These are phyloP conservation scores for Paramisgurnus dabryanus DNA, from an alignment of 2,113 vertebrate species.

Conservation along the genomic window DNA sequence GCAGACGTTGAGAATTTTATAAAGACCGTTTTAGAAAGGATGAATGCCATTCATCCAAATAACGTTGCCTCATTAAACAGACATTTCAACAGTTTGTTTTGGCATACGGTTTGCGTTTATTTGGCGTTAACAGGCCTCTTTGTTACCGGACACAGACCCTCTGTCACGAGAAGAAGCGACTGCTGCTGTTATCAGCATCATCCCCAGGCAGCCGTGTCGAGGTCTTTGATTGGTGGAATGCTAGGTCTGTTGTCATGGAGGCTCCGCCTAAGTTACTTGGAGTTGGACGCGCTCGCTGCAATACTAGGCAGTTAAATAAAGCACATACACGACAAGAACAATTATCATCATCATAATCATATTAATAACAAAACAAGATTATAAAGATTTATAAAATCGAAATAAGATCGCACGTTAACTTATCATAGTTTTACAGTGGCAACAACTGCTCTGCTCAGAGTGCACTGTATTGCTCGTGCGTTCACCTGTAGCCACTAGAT, in stretches of 20 bases:
- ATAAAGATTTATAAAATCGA: no score
- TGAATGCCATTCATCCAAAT: not conserved
- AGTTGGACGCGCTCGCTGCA: not conserved
- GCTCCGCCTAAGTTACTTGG: slow-evolving; percentile 21
- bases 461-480: not conserved
- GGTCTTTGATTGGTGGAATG: slow-evolving; percentile 25
- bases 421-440: no score
- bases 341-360: no score
- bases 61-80: not conserved
- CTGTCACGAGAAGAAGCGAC: not conserved
- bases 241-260: not conserved
- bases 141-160: slow-evolving; percentile 5
- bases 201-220: not conserved
- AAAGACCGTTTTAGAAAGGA: not conserved
- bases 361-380: not conserved
- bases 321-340: no score
- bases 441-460: no score
- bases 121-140: not conserved
- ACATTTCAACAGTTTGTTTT: not conserved
- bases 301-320: no score
- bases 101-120: not conserved
- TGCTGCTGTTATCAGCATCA: not conserved
- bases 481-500: not conserved
- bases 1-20: not conserved
- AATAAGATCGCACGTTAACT: no score